Evolutionary conservation across 2,888 invertebrate genomes (phyloP), one percentile per base, ranked within the genome.

Genomic region (Trachelus stipa): DNA sequence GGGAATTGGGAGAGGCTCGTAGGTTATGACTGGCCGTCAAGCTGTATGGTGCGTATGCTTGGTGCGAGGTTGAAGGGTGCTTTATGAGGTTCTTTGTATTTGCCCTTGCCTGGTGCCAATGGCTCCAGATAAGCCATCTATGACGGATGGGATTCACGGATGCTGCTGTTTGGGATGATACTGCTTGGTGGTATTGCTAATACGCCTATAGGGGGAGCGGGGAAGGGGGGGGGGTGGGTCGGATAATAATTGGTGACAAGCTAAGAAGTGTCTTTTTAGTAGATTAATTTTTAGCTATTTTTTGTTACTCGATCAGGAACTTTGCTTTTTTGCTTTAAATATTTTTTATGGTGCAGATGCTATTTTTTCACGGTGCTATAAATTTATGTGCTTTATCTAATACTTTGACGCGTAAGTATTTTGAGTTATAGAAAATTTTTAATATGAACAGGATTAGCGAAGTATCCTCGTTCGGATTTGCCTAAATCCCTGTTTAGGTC

Each of bases 61-160:
- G 34, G 31, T 34, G 3, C 6, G 33, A 33, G 71, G 31, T 33
- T 12, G 31, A 71, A 71, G 71, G 71, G 71, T 33, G 33, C 33
- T 71, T 71, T 71, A 71, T 34, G 71, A 71, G 71, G 71, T 71
- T 71, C 71, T 71, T 71, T 71, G 71, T 30, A 30, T 71, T 30
- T 71, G 31, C 11, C 31, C 6, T 71, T 34, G 71, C 12, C 71
- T 71, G 33, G 71, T 71, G 31, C 71, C 12, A 71, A 71, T 71
- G 71, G 15, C 71, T 71, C 4, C 33, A 12, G 71, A 71, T 71
- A 71, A 31, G 31, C 71, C 31, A 12, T 71, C 33, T 23, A 71
- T 11, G 56, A 23, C 23, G 12, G 31, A 71, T 71, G n/a, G 71
- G 23, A 33, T 30, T 3, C 71, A 15, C 12, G 71, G 71, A 31